Conservation (phyloP, 2,113 vertebrate species). For the Phrynosoma platyrhinos region DNA sequence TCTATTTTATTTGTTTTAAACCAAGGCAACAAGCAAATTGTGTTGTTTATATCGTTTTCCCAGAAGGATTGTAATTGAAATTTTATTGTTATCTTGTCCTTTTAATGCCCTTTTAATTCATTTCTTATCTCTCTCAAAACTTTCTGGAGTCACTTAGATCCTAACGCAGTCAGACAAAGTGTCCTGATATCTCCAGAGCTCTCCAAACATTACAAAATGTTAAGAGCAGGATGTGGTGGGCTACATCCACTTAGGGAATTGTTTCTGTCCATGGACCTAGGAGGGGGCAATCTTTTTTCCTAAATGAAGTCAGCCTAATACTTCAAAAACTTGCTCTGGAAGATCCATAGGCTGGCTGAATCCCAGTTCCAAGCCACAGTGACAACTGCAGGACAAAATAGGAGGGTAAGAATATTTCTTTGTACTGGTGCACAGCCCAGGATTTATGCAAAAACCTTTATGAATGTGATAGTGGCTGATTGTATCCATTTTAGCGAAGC, state of each 20-base stretch:
- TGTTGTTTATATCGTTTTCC: constrained; percentile 1
- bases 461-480: too few species aligned
- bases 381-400: neutral
- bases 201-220: neutral
- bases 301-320: too few species aligned
- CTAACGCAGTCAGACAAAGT: neutral
- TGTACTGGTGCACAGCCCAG: too few species aligned
- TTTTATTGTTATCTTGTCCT: neutral
- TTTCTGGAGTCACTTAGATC: neutral
- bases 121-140: neutral
- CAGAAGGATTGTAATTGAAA: neutral
- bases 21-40: constrained; percentile 10
- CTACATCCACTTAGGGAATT: neutral
- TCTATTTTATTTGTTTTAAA: neutral
- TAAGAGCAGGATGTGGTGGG: neutral
- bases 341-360: too few species aligned
- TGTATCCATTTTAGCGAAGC: too few species aligned
- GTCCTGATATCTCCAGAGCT: neutral
- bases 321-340: neutral
- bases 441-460: too few species aligned
- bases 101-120: neutral
- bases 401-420: too few species aligned
- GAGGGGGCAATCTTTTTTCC: too few species aligned
- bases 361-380: neutral
- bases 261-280: neutral